Conservation (phyloP, 2,888 invertebrate genomes). For the Himalopsyche japonica region DNA sequence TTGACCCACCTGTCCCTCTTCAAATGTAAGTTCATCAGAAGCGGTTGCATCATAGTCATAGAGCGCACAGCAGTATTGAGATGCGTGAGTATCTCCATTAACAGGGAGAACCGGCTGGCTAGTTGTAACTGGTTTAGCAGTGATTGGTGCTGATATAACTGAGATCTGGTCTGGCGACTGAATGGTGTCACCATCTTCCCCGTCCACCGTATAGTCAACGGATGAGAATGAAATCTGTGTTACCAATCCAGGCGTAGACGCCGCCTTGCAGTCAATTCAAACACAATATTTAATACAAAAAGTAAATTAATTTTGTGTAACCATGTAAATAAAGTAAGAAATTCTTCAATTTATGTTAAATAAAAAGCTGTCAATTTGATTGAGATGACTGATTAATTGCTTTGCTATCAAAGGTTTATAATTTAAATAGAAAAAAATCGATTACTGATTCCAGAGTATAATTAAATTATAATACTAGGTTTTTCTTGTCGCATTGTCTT, state of each 20-base stretch:
- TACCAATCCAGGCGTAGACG: slow-evolving; percentile 64
- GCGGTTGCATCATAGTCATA: slow-evolving; percentile 94
- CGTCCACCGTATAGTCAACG: slow-evolving; percentile 89
- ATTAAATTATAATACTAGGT: too few relatives aligned
- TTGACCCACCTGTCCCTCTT: slow-evolving; percentile 77
- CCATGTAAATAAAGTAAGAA: background rate
- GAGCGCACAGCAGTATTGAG: slow-evolving; percentile 78
- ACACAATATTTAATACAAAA: background rate
- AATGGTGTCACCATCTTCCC: slow-evolving; percentile 69
- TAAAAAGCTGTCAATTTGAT: too few relatives aligned
- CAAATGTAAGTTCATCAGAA: slow-evolving; percentile 86
- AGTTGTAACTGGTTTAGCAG: slow-evolving; percentile 49
- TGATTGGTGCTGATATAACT: slow-evolving; percentile 65
- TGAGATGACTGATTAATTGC: too few relatives aligned
- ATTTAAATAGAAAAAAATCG: too few relatives aligned
- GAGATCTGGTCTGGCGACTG: slow-evolving; percentile 74
- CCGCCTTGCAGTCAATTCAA: slow-evolving; percentile 16
- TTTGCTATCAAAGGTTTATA: too few relatives aligned
- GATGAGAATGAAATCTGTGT: slow-evolving; percentile 91
- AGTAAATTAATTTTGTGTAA: background rate
- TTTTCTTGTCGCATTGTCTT: too few relatives aligned
- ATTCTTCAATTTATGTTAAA: background rate
- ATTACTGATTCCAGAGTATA: too few relatives aligned
- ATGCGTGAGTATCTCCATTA: slow-evolving; percentile 42
- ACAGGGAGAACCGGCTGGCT: slow-evolving; percentile 29